Evolutionary conservation across 2,113 vertebrate genomes (phyloP).

Genomic region (Megalops atlanticus): DNA sequence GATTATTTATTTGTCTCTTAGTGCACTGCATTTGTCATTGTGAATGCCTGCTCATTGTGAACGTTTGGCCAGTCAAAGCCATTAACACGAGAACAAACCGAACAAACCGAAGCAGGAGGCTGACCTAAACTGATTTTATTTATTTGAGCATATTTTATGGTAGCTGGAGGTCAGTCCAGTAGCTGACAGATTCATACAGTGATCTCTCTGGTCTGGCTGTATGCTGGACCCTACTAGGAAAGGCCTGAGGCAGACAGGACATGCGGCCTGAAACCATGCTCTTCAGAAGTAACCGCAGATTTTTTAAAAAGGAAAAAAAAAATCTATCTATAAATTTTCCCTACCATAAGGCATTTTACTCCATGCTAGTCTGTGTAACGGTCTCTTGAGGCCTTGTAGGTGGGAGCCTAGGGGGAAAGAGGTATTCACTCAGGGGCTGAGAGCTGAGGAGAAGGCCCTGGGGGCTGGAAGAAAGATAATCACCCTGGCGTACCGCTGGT

Average conservation of each 20-base stretch:
- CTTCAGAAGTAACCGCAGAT: neutral
- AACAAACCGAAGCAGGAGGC: neutral
- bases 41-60: too few species aligned
- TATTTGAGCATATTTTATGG: neutral
- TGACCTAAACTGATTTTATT: neutral
- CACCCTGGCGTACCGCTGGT: constrained; percentile 29
- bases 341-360: neutral
- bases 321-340: neutral
- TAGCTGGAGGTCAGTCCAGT: neutral
- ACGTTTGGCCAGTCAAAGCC: neutral
- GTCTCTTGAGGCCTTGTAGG: neutral
- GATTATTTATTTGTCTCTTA: too few species aligned
- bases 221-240: too few species aligned
- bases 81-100: neutral
- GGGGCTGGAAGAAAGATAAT: constrained; percentile 29
- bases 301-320: neutral
- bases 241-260: neutral
- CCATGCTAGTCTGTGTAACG: neutral
- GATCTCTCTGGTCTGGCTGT: neutral
- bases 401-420: constrained; percentile 6
- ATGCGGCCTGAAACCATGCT: neutral
- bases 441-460: constrained; percentile 28
- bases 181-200: neutral
- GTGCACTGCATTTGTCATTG: too few species aligned
- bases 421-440: constrained; percentile 39